Conservation (phyloP, 2,797 vertebrate species). For the Perodicticus potto region DNA sequence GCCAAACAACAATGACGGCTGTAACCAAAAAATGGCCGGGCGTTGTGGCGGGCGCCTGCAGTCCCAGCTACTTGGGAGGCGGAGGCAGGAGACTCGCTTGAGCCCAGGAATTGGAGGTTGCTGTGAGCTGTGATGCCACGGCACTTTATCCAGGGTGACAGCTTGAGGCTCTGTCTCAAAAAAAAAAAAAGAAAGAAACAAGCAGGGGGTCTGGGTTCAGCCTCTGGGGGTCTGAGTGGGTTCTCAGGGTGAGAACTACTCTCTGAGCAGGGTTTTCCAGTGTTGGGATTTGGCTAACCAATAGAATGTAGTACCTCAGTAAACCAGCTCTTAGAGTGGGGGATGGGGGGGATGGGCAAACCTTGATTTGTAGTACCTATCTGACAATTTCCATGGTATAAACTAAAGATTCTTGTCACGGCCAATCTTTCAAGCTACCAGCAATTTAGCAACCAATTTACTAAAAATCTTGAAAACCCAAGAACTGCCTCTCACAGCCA, state of each 20-base stretch:
- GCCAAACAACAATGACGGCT: too few relatives aligned
- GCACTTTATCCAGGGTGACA: too few relatives aligned
- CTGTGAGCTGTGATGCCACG: too few relatives aligned
- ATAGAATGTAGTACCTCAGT: not conserved
- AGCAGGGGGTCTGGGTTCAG: not conserved
- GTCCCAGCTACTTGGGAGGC: too few relatives aligned
- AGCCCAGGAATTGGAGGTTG: too few relatives aligned
- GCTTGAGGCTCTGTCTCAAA: too few relatives aligned
- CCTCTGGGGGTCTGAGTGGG: too few relatives aligned
- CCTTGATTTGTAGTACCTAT: not conserved
- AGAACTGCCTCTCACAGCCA: not conserved
- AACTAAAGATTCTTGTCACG: not conserved
- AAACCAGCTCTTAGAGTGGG: not conserved
- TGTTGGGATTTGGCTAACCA: not conserved
- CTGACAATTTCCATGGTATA: not conserved
- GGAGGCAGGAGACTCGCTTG: too few relatives aligned
- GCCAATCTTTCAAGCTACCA: slow-evolving; percentile 26
- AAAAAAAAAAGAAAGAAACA: too few relatives aligned
- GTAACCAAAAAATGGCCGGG: too few relatives aligned
- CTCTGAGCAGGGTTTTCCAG: not conserved
- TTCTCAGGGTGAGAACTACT: not conserved
- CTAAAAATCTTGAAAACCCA: slow-evolving; percentile 11
- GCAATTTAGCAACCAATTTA: not conserved
- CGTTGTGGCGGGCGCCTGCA: too few relatives aligned
- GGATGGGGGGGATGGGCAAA: not conserved